Conservation (phyloP, 64 coral and sea anemone genomes). For the Pocillopora damicornis region DNA sequence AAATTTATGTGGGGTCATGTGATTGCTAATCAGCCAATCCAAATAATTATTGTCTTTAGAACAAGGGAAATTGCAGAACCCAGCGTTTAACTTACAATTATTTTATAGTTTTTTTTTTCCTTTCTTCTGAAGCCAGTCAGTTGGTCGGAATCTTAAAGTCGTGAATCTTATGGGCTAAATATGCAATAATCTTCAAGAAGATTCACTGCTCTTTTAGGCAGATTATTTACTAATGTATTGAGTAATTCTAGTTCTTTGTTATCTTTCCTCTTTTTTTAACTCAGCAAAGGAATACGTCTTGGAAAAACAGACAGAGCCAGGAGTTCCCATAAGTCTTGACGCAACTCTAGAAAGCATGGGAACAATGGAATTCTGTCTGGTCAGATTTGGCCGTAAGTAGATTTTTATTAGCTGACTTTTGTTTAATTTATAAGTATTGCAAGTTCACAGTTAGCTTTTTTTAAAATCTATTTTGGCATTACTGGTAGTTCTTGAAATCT, state of each 20-base stretch:
- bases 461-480: neutral
- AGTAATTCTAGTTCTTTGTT: neutral
- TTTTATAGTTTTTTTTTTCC: too few relatives aligned
- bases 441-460: too few relatives aligned
- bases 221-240: neutral
- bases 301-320: constrained; percentile 65
- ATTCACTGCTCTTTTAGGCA: too few relatives aligned
- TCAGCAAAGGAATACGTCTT: constrained; percentile 95
- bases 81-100: too few relatives aligned
- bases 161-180: too few relatives aligned
- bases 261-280: neutral
- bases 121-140: too few relatives aligned
- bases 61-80: too few relatives aligned
- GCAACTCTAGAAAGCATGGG: constrained; percentile 88
- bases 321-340: constrained; percentile 73
- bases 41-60: too few relatives aligned
- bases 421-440: neutral
- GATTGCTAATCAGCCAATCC: neutral
- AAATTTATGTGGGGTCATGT: neutral
- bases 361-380: constrained; percentile 75
- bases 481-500: too few relatives aligned
- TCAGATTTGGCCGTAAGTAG: constrained; percentile 65
- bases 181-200: too few relatives aligned
- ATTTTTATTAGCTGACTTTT: neutral
- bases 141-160: too few relatives aligned